phyloP scores from a whole-genome alignment of 1,140 invertebrate species.

The Cyrtorhinus lividipennis region DNA sequence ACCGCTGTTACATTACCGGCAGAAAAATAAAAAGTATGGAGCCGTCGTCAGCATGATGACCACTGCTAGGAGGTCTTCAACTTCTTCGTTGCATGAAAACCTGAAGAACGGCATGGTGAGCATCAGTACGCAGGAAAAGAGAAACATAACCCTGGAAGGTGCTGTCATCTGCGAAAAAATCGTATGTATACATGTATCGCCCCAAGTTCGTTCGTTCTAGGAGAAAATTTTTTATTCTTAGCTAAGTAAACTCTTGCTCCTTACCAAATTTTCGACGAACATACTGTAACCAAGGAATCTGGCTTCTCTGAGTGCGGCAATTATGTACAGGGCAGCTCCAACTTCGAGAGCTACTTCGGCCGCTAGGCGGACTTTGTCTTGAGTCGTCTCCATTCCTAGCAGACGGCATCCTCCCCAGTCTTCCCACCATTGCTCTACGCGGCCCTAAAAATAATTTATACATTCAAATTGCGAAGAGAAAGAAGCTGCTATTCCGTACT shows the following conservation, averaged over 20 bases:
- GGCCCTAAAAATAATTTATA: no score
- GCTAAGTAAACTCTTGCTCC: no score
- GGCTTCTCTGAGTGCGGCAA: conserved; percentile 63
- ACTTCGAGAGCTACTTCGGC: conserved; percentile 56
- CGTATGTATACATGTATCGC: no score
- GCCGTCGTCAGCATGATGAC: conserved; percentile 91
- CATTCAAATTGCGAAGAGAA: no score
- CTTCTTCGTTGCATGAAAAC: conserved; percentile 63
- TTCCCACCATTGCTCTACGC: conserved; percentile 38
- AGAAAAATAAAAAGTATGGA: conserved; percentile 97
- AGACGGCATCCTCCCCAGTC: conserved; percentile 51
- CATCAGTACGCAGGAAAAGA: conserved; percentile 80
- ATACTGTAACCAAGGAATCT: conserved; percentile 70
- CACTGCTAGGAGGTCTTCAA: conserved; percentile 81
- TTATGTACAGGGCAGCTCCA: conserved; percentile 65
- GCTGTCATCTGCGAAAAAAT: conserved; percentile 87
- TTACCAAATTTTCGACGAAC: conserved; percentile 82
- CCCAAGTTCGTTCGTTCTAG: no score
- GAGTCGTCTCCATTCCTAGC: conserved; percentile 40
- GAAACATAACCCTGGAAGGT: conserved; percentile 80
- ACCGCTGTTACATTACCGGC: conserved; percentile 56
- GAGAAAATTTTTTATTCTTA: no score
- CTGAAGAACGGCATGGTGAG: conserved; percentile 68
- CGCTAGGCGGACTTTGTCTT: conserved; percentile 46
- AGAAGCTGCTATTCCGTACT: no score